Base-by-base conservation (phyloP, 92 coral and sea anemone species). In the Ricordea florida region DNA sequence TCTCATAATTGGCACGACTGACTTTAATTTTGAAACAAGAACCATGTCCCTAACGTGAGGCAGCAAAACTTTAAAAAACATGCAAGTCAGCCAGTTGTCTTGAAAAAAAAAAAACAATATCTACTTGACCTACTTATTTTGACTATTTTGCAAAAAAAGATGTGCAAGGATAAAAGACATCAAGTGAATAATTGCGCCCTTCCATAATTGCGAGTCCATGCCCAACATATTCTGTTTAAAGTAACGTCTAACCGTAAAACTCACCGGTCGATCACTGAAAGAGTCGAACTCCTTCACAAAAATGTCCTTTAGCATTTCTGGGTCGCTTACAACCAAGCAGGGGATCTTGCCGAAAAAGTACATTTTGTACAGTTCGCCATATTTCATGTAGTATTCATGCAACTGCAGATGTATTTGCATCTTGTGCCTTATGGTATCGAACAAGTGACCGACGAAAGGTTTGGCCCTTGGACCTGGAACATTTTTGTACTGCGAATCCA, bases 221-320 rank as follows among this genome's bases (percentile, higher is more conserved):
- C 3, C n/a, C 6, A 25, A 2, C 13, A 0, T 7, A 1, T 52
- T 11, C 3, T 52, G 3, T 26, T 13, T 24, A 13, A 16, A 52
- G 35, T 24, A 2, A 22, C 9, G 7, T 3, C 2, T 55, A 1
- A 57, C 1, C 4, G 3, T 17, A 18, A 20, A 62, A 56, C 75
- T 82, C 52, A 82, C 87, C 36, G 87, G 87, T 3, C 87, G 69
- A 16, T 82, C 82, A 24, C 41, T 62, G 59, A 82, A 82, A 47
- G 33, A 51, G 6, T 74, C 81, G 53, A 82, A 82, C 27, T 82
- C 87, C 35, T 72, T 82, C 4, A 82, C 87, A 36, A 82, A 65
- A 5, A 82, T 66, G 0, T 82, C 87, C 60, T 66, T 82, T 28
- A 82, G 25, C 76, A 82, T 65, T 6, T 65, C 77, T 0, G 87